Percentiles rank a stretch among this genome's conserved stretches.
These are phyloP conservation scores for Aurelia sp. DNA, from an alignment of 30 jellyfish, hydroid and myxozoan genomes.

Conservation along the genomic window DNA sequence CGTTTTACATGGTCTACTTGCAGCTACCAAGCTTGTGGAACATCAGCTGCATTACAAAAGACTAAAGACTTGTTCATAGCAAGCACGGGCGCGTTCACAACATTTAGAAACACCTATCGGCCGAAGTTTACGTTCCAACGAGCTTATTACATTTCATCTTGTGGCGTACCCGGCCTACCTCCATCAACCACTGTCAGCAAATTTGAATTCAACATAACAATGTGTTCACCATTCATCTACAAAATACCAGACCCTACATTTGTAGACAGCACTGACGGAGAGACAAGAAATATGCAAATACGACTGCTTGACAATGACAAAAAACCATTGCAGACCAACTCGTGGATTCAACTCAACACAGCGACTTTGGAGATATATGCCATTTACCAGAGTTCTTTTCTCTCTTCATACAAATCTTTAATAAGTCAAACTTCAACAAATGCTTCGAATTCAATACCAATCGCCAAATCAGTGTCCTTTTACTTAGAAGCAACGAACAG, in stretches of 20 bases:
- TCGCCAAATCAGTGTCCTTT: background rate
- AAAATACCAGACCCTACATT: conserved; percentile 70
- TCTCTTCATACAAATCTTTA: conserved; percentile 13
- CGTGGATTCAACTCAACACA: conserved; percentile 93
- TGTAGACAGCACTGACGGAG: conserved; percentile 82
- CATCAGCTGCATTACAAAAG: conserved; percentile 44
- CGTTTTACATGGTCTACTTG: conserved; percentile 56
- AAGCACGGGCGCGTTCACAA: background rate
- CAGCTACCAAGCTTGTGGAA: conserved; percentile 39
- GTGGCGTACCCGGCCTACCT: conserved; percentile 79
- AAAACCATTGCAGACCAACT: conserved; percentile 40
- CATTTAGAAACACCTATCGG: conserved; percentile 28
- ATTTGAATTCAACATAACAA: conserved; percentile 51
- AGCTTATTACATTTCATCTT: conserved; percentile 60
- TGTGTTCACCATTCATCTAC: conserved; percentile 70
- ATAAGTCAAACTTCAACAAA: background rate
- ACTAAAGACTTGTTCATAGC: conserved; percentile 32
- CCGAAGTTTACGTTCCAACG: conserved; percentile 58
- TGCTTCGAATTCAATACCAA: background rate
- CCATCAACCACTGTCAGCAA: conserved; percentile 66
- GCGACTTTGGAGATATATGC: conserved; percentile 82
- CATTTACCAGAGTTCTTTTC: conserved; percentile 66
- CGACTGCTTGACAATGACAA: conserved; percentile 58
- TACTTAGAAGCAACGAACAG: conserved; percentile 87
- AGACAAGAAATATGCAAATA: conserved; percentile 55